phyloP scores from a whole-genome alignment of 1,140 invertebrate species.

The Anagrus nilaparvatae region DNA sequence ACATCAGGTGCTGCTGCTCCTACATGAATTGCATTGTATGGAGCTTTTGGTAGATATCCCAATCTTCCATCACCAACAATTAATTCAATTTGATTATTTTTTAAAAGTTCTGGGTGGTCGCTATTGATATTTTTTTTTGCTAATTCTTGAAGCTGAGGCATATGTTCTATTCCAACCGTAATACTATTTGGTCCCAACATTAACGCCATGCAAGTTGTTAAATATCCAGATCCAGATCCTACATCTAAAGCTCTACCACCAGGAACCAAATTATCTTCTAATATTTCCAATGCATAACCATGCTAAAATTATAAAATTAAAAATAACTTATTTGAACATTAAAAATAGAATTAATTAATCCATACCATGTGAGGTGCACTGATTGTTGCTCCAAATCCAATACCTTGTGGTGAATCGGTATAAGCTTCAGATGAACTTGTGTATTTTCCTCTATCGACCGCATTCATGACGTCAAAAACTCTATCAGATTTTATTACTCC shows the following conservation, averaged over 20 bases:
- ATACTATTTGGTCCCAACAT: slow-evolving; percentile 72
- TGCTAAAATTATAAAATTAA: slow-evolving; percentile 48
- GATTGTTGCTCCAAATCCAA: slow-evolving; percentile 87
- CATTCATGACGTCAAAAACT: slow-evolving; percentile 75
- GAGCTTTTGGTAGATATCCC: slow-evolving; percentile 48
- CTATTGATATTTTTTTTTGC: slow-evolving; percentile 69
- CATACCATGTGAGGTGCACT: slow-evolving; percentile 96
- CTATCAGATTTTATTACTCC: slow-evolving; percentile 68
- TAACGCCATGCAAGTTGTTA: slow-evolving; percentile 88
- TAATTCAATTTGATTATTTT: slow-evolving; percentile 55
- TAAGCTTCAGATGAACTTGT: slow-evolving; percentile 62
- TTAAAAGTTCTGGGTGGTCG: slow-evolving; percentile 60
- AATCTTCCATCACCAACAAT: slow-evolving; percentile 62
- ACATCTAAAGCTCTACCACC: slow-evolving; percentile 84
- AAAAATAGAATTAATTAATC: not conserved
- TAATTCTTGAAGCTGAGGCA: slow-evolving; percentile 68
- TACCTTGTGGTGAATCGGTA: slow-evolving; percentile 80
- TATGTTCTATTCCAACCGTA: slow-evolving; percentile 88
- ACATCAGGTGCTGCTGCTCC: slow-evolving; percentile 41
- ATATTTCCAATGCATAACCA: slow-evolving; percentile 83
- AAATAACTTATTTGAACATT: slow-evolving; percentile 3
- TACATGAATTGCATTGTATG: slow-evolving; percentile 67
- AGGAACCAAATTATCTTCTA: slow-evolving; percentile 71
- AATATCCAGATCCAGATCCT: slow-evolving; percentile 90
- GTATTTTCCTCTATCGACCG: slow-evolving; percentile 79